These are phyloP conservation scores for Caenorhabditis elegans DNA, from an alignment of 1,140 invertebrate genomes.

Conservation along the genomic window WBcel235 BX284603.4:8008501-8009000, in stretches of 20 bases:
- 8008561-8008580: neutral
- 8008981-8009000: neutral
- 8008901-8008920: neutral
- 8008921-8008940: neutral
- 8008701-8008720: neutral
- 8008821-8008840: neutral
- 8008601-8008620: neutral
- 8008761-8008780: neutral
- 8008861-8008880: neutral
- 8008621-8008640: neutral
- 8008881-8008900: neutral
- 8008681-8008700: neutral
- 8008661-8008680: no score
- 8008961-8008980: neutral
- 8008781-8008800: conserved; percentile 7
- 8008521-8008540: neutral
- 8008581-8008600: neutral
- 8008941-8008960: neutral
- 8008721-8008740: neutral
- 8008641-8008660: no score
- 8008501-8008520: neutral
- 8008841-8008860: neutral
- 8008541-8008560: neutral
- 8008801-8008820: no score
- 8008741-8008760: neutral